A percentile compares a stretch with the other conserved stretches of the same genome.
These are phyloP conservation scores for Melanocharis versteri DNA, from an alignment of 2,113 vertebrate genomes.

Conservation along the genomic window DNA sequence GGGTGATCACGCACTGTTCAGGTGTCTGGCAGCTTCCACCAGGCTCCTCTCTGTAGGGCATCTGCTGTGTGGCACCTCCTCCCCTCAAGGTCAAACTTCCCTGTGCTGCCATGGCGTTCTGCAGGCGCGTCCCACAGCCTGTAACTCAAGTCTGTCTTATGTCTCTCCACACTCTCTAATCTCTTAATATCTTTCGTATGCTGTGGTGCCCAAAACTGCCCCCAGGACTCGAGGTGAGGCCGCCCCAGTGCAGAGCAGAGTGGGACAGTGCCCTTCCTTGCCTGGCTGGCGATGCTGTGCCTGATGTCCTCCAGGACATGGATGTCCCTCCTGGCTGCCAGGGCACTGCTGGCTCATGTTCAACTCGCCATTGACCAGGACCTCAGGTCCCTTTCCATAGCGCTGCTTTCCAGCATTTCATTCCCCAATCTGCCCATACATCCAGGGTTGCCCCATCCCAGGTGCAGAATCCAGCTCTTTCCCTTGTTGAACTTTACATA, in stretches of 20 bases:
- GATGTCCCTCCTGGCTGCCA: rapidly evolving
- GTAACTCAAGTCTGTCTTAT: too few relatives aligned
- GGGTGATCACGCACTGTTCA: too few relatives aligned
- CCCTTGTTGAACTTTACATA: rapidly evolving
- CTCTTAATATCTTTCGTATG: too few relatives aligned
- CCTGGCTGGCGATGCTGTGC: rapidly evolving
- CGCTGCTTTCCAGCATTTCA: too few relatives aligned
- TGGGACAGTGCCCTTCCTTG: rapidly evolving
- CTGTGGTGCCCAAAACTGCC: background rate
- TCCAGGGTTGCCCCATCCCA: background rate
- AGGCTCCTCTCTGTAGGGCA: too few relatives aligned
- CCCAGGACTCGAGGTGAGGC: background rate
- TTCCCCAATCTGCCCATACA: background rate
- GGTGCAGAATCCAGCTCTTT: background rate
- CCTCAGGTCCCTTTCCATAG: rapidly evolving
- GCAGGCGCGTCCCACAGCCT: too few relatives aligned
- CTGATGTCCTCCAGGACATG: rapidly evolving
- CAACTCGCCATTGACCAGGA: background rate
- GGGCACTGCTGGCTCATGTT: rapidly evolving
- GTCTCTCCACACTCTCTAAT: too few relatives aligned
- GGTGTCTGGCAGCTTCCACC: too few relatives aligned
- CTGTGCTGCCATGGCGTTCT: too few relatives aligned
- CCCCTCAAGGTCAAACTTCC: too few relatives aligned
- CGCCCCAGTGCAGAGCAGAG: rapidly evolving
- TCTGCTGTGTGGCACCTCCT: too few relatives aligned